A percentile compares a stretch with the other conserved stretches of the same genome.
Conservation (phyloP, 2,113 vertebrate genomes). For the Neodon shergylaensis region DNA sequence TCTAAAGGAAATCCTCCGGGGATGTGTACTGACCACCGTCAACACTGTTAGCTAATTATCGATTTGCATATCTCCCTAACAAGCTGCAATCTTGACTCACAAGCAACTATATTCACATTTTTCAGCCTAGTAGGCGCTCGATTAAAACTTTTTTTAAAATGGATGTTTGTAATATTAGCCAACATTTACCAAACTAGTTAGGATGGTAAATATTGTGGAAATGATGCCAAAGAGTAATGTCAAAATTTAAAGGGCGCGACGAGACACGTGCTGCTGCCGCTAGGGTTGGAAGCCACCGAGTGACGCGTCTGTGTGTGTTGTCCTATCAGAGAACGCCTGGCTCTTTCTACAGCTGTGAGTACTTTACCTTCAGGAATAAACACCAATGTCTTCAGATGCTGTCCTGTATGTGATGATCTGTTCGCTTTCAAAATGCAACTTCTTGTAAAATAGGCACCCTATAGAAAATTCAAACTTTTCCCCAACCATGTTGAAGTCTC, state of each 20-base stretch:
- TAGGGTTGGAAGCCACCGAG: neutral
- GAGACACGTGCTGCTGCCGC: neutral
- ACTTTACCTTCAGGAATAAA: conserved; percentile 15
- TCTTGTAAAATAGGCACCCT: neutral
- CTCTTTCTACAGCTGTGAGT: neutral
- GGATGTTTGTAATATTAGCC: neutral
- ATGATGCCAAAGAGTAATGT: neutral
- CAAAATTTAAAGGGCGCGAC: neutral
- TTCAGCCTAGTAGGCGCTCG: neutral
- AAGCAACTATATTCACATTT: neutral
- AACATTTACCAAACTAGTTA: neutral
- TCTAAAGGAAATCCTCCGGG: neutral
- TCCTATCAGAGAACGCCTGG: neutral
- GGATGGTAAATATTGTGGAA: too few species aligned
- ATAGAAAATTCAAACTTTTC: neutral
- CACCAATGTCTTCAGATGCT: neutral
- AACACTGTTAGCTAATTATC: too few species aligned
- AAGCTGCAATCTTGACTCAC: too few species aligned
- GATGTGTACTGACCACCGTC: neutral
- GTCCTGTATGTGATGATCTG: neutral
- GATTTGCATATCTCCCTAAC: neutral
- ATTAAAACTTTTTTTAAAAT: neutral
- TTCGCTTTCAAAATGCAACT: conserved; percentile 13
- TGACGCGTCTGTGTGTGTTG: neutral
- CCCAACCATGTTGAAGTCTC: neutral